Percentiles rank a stretch among this genome's conserved stretches.
These are phyloP conservation scores for Tetrapedia diversipes DNA, from an alignment of 2,888 invertebrate species.

Conservation along the genomic window DNA sequence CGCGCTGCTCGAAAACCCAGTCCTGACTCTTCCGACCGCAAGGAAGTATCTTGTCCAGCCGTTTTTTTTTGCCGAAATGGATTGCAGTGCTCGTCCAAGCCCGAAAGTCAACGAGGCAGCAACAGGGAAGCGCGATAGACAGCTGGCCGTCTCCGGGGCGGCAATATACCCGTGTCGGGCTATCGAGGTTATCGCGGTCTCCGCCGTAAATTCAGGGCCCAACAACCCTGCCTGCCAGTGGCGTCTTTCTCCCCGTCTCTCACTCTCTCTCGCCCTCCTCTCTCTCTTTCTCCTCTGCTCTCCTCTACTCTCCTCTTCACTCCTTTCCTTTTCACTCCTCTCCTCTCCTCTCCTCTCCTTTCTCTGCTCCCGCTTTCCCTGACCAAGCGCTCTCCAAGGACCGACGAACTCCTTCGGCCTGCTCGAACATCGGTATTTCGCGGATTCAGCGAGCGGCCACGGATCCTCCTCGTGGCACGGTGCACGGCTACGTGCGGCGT, in stretches of 20 bases:
- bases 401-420: slow-evolving; percentile 53
- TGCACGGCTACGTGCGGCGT: slow-evolving; percentile 35
- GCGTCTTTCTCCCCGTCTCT: slow-evolving; percentile 29
- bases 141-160: slow-evolving; percentile 59
- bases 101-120: slow-evolving; percentile 25
- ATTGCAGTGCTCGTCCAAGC: slow-evolving; percentile 9
- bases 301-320: slow-evolving; percentile 1
- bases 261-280: slow-evolving; percentile 5
- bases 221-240: slow-evolving; percentile 64
- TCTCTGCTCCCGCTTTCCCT: slow-evolving; percentile 23
- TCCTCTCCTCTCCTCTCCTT: slow-evolving; percentile 4
- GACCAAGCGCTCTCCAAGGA: slow-evolving; percentile 28
- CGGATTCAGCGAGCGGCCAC: slow-evolving; percentile 49
- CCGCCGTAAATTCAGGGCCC: slow-evolving; percentile 71
- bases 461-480: slow-evolving; percentile 26
- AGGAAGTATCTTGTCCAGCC: too few species aligned
- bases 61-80: too few species aligned
- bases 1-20: too few species aligned
- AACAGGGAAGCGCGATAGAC: slow-evolving; percentile 54
- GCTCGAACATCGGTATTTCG: slow-evolving; percentile 69
- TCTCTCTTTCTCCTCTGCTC: not conserved
- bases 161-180: slow-evolving; percentile 65
- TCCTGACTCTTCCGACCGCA: too few species aligned
- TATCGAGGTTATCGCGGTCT: slow-evolving; percentile 73
- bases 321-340: slow-evolving; percentile 28